Percentiles rank a stretch among this genome's conserved stretches.
phyloP scores from a whole-genome alignment of 1,140 invertebrate genomes.

The Drosophila sp. region DNA sequence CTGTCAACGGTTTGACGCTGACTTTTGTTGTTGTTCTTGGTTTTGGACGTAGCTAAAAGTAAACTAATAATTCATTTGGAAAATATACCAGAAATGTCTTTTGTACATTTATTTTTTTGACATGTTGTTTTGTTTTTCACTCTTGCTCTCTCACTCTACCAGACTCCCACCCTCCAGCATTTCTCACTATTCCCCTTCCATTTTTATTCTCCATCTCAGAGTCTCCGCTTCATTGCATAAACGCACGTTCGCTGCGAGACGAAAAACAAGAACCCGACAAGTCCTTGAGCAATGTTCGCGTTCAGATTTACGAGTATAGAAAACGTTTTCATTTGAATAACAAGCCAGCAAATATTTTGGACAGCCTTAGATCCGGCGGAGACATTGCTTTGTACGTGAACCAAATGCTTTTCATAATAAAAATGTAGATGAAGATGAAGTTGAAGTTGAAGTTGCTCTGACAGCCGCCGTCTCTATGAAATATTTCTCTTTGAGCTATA shows the following conservation, averaged over 20 bases:
- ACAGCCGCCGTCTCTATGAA: slow-evolving; percentile 39
- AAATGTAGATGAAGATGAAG: slow-evolving; percentile 12
- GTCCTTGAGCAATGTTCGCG: slow-evolving; percentile 64
- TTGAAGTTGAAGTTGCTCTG: slow-evolving; percentile 39
- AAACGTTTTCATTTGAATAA: slow-evolving; percentile 77
- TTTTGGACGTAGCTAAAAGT: slow-evolving; percentile 69
- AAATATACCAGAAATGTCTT: slow-evolving; percentile 79
- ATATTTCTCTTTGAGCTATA: slow-evolving; percentile 35
- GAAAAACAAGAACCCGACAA: slow-evolving; percentile 28
- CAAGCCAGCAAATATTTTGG: slow-evolving; percentile 65
- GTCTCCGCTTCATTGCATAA: slow-evolving; percentile 66
- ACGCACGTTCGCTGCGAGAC: slow-evolving; percentile 53
- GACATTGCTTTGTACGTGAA: slow-evolving; percentile 34
- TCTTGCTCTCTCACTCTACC: slow-evolving; percentile 12
- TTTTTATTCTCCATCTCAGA: no score
- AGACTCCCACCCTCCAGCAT: slow-evolving; percentile 6
- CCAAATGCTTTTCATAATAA: slow-evolving; percentile 34
- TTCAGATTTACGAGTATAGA: slow-evolving; percentile 60
- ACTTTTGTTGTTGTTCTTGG: slow-evolving; percentile 31
- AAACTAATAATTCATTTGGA: slow-evolving; percentile 83
- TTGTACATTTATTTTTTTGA: slow-evolving; percentile 81
- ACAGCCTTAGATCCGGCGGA: slow-evolving; percentile 39
- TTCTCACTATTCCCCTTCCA: neutral
- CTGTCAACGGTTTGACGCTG: slow-evolving; percentile 77
- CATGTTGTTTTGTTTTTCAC: slow-evolving; percentile 80